Evolutionary conservation across 1,140 invertebrate genomes (phyloP).

Genomic region (Leptonema lineaticorne): DNA sequence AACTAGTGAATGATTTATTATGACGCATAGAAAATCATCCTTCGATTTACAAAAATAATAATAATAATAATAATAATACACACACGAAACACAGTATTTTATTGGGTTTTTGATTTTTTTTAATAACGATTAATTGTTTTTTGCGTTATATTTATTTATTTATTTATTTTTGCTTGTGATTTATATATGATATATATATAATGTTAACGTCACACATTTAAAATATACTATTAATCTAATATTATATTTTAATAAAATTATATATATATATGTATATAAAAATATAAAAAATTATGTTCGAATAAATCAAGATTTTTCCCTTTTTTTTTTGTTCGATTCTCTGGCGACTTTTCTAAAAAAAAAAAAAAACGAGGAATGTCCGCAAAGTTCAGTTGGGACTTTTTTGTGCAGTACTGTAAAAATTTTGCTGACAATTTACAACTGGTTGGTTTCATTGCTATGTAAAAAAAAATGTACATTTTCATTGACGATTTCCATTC

Average conservation of each 20-base stretch:
- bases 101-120: too few relatives aligned
- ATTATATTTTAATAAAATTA: too few relatives aligned
- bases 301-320: too few relatives aligned
- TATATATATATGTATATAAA: not conserved
- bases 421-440: conserved; percentile 41
- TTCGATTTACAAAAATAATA: not conserved
- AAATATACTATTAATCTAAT: not conserved
- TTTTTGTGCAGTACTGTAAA: conserved; percentile 41
- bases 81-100: too few relatives aligned
- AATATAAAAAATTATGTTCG: not conserved
- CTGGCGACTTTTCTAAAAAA: too few relatives aligned
- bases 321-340: too few relatives aligned
- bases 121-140: too few relatives aligned
- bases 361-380: conserved; percentile 33
- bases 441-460: conserved; percentile 38
- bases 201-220: not conserved
- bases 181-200: not conserved
- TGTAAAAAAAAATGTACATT: too few relatives aligned
- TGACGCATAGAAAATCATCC: conserved; percentile 1
- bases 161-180: not conserved
- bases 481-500: too few relatives aligned
- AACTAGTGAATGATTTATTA: conserved; percentile 17
- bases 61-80: not conserved
- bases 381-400: conserved; percentile 40
- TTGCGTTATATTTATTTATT: too few relatives aligned